A percentile compares a stretch with the other conserved stretches of the same genome.
These are phyloP conservation scores for Oriolus oriolus DNA, from an alignment of 2,113 vertebrate species.

Conservation along the genomic window DNA sequence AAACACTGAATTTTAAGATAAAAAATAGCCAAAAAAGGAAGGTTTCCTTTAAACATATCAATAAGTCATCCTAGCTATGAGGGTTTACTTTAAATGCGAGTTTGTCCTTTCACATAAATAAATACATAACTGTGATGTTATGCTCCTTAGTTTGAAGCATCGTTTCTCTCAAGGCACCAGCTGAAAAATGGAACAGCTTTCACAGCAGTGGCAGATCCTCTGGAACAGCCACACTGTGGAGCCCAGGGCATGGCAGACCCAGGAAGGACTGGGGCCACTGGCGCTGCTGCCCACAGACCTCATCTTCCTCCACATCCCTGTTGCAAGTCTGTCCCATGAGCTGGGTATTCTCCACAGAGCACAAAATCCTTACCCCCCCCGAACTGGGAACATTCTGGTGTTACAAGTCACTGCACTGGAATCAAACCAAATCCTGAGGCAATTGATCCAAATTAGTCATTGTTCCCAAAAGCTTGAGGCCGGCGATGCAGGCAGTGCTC, in stretches of 20 bases:
- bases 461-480: not conserved
- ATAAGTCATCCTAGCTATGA: slow-evolving; percentile 1
- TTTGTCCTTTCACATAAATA: slow-evolving; percentile 20
- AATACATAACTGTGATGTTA: slow-evolving; percentile 39
- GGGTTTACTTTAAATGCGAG: slow-evolving; percentile 28
- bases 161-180: slow-evolving; percentile 4
- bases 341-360: not conserved
- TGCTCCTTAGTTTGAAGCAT: not conserved
- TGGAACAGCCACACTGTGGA: rapidly evolving
- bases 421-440: not conserved
- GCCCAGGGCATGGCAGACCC: not conserved
- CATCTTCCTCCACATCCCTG: not conserved
- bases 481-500: not conserved
- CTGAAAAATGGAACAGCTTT: not conserved
- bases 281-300: not conserved
- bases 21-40: slow-evolving; percentile 40
- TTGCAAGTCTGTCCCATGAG: not conserved
- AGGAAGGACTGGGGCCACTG: not conserved
- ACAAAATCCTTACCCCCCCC: not conserved
- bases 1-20: not conserved
- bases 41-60: slow-evolving; percentile 31
- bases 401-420: not conserved
- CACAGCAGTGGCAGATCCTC: not conserved
- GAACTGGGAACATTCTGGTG: not conserved
- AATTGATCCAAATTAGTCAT: not conserved